Percentiles rank a stretch among this genome's conserved stretches.
phyloP scores from a whole-genome alignment of 2,113 vertebrate species.

The Galemys pyrenaicus region DNA sequence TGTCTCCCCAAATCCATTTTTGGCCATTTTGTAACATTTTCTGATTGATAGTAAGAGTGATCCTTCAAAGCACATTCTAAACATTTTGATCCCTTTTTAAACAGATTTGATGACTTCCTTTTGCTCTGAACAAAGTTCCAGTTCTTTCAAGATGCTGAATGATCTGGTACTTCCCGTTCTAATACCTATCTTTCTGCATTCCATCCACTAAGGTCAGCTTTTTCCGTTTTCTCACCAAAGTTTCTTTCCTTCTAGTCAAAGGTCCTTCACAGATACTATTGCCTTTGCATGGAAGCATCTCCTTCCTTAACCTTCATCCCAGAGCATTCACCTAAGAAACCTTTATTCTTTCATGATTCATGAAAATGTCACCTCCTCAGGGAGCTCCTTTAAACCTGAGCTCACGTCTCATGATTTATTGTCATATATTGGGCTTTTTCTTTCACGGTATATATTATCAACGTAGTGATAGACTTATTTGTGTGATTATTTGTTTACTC shows the following conservation, averaged over 20 bases:
- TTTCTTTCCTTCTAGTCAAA: neutral
- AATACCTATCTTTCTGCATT: neutral
- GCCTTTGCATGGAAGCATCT: neutral
- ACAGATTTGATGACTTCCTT: conserved; percentile 30
- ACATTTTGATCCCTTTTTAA: neutral
- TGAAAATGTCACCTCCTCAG: neutral
- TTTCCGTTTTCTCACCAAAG: neutral
- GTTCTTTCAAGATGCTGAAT: neutral
- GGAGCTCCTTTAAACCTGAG: neutral
- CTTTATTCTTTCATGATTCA: neutral
- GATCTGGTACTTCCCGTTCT: neutral
- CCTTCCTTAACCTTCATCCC: neutral
- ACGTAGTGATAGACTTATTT: neutral
- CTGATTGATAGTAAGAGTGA: neutral
- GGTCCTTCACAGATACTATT: neutral
- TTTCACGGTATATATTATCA: neutral
- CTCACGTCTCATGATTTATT: neutral
- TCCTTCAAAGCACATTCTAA: conserved; percentile 3
- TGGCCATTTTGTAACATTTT: conserved; percentile 26
- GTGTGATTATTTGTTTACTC: neutral
- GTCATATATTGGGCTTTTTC: neutral
- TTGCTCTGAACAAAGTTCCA: neutral
- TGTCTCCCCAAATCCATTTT: neutral
- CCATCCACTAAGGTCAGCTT: neutral
- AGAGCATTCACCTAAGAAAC: neutral